Evolutionary conservation across 2,888 invertebrate species (phyloP), one percentile per base, ranked within the genome.

Genomic region (Drosophila meridionalis): DNA sequence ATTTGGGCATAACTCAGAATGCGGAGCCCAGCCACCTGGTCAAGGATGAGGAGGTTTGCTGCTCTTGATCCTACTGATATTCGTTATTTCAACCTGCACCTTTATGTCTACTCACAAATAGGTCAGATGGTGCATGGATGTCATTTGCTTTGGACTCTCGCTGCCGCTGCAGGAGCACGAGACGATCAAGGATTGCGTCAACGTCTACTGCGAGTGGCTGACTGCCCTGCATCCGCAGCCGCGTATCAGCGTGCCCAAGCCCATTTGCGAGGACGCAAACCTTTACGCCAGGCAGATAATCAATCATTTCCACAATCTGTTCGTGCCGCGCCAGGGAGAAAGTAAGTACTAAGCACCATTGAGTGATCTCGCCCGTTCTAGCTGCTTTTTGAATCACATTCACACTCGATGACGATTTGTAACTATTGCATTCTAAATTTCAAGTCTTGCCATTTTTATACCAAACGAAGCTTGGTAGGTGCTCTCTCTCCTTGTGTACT

Each of bases 191-290:
- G 98, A 99, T 93, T 99, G 99, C 92, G 99, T 99, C 48, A 97
- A 97, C 92, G 97, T 99, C 42, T 99, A 99, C 92, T 99, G 98
- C 93, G 98, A 99, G 91, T 99, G 99, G 99, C 94, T 99, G 78
- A 96, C 97, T 0, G 97, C 98, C 3, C 94, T 99, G 75, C 95
- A 97, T 80, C 96, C 96, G 32, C 95, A 95, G 34, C 97, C 98
- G 1, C 97, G 97, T 90, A 95, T 97, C 62, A 97, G 97, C 82
- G 97, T 99, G 26, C 99, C 99, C 0, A 95, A 95, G 80, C 98
- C 99, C 0, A 96, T 99, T 12, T 94, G 96, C 52, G 97, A 97
- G 66, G 97, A 98, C 91, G 98, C 99, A 0, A 97, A 98, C 92
- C 95, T 96, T 73, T 99, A 98, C 93, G 97, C 97, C 0, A 94